Base-by-base conservation (phyloP, 2,113 vertebrate species). In the Cathartes aura region DNA sequence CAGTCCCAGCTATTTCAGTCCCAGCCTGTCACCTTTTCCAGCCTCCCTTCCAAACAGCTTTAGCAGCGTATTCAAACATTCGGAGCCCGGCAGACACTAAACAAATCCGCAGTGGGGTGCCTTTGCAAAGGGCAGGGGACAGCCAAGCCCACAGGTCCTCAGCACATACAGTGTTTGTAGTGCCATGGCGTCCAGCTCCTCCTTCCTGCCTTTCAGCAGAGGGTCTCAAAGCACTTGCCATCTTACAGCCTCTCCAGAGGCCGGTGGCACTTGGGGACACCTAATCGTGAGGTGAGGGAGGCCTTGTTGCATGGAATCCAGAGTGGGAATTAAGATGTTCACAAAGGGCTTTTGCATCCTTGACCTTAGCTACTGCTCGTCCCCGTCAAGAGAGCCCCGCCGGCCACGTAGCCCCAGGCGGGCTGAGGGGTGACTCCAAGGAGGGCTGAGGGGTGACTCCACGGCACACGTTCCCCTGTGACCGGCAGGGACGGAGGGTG, bases 401-500 rank as follows among this genome's bases (percentile, higher is more conserved):
- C 0, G 0, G 67, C 71, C 64, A 62, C 10, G 4, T 62, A 26
- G 32, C n/a, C 48, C 24, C 70, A 12, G 71, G 20, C 89, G 38
- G 36, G 76, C 81, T 32, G n/a, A 75, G 72, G 27, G 43, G 2
- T 83, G 88, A 90, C 59, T 80, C 63, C 55, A 38, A 38, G 53
- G 53, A 55, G 40, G n/a, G 73, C 79, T 34, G 36, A 78, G 73
- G 30, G 45, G 2, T 84, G 83, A 91, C 53, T 82, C 56, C 56
- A 6, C 0, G 0, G 71, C 12, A 3, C 74, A n/a, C 2, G 6
- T 62, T 81, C 40, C 58, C 45, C 63, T 81, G 47, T 12, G 87
- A n/a, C 19, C 3, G 2, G 40, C 38, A 34, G 52, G 70, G 48
- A 12, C 0, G 0, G 38, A 5, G 0, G 0, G 48, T 88, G 91